Evolutionary conservation across 2,888 invertebrate species (phyloP), one percentile per base, ranked within the genome.

Genomic region (Caenorhabditis panamensis): DNA sequence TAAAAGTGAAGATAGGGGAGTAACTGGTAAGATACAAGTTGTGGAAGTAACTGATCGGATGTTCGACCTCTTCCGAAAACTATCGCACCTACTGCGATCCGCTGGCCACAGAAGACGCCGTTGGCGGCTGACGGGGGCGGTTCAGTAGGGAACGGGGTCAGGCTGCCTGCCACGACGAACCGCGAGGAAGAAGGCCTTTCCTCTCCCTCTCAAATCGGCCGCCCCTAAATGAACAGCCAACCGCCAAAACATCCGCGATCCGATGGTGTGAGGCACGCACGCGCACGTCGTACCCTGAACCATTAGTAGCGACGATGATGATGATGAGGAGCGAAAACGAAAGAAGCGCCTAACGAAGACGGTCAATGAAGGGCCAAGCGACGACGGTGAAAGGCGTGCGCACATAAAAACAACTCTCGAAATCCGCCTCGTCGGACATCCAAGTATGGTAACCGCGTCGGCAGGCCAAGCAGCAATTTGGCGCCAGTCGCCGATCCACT

Each of bases 221-320:
- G 66, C 75, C 75, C 75, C 66, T 75, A 66, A 75, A 75, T 75
- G 75, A 75, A 75, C 75, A 73, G 64, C 53, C 69, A 67, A 56
- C 67, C 61, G 67, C 67, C 68, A 79, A 79, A 79, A 79, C 79
- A 79, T 79, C 79, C 79, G 79, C 79, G 79, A 79, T 73, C 61
- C 66, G 54, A 67, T 75, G 75, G 75, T 75, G 75, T 75, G 75
- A 75, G 75, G 75, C 75, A 75, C 75, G 75, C 75, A 37, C 75
- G 64, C 75, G 64, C 54, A 75, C 75, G 66, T 53, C 75, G 75
- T 75, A 66, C 75, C 75, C 66, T 61, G 61, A 75, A 75, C 75
- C 75, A 75, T 75, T 75, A 75, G 75, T 66, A 66, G 66, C 59
- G 66, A 64, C 28, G 78, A 79, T 61, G 78, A 71, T 79, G 71